Evolutionary conservation across 35 echinoderm and acorn worm genomes (phyloP).

Genomic region (Patiria miniata): DNA sequence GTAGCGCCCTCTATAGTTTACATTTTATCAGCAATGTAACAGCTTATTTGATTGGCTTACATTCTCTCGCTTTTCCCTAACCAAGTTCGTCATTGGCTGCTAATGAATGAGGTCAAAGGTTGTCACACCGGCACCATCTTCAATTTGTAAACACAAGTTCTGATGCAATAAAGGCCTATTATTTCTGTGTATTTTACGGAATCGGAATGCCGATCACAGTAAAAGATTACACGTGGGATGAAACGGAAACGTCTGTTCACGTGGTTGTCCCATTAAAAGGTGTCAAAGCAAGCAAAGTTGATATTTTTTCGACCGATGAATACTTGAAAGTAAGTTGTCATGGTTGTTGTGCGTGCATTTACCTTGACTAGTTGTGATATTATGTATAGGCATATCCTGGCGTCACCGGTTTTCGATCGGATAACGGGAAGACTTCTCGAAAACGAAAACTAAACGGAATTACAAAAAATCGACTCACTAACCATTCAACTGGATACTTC

Average conservation of each 20-base stretch:
- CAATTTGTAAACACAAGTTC: no score
- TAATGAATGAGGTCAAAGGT: neutral
- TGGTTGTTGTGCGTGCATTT: neutral
- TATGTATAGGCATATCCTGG: no score
- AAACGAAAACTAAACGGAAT: neutral
- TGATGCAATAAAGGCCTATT: no score
- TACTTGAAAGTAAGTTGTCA: slow-evolving; percentile 87
- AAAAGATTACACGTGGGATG: slow-evolving; percentile 88
- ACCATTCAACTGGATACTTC: neutral
- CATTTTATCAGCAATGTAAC: neutral
- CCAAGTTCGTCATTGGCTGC: neutral
- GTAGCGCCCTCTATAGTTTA: slow-evolving; percentile 4
- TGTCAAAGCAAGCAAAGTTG: slow-evolving; percentile 79
- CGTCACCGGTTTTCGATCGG: neutral
- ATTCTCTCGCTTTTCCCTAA: neutral
- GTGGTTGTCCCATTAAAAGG: slow-evolving; percentile 88
- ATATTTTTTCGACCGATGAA: slow-evolving; percentile 94
- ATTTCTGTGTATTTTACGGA: no score
- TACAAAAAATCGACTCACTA: neutral
- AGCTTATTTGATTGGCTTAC: neutral
- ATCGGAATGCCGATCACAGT: slow-evolving; percentile 81
- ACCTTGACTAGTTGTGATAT: neutral
- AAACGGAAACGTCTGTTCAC: slow-evolving; percentile 72
- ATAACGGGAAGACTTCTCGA: neutral
- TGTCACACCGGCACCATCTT: neutral